Base-by-base conservation (phyloP, 2,888 invertebrate genomes). In the Catocala sponsa region DNA sequence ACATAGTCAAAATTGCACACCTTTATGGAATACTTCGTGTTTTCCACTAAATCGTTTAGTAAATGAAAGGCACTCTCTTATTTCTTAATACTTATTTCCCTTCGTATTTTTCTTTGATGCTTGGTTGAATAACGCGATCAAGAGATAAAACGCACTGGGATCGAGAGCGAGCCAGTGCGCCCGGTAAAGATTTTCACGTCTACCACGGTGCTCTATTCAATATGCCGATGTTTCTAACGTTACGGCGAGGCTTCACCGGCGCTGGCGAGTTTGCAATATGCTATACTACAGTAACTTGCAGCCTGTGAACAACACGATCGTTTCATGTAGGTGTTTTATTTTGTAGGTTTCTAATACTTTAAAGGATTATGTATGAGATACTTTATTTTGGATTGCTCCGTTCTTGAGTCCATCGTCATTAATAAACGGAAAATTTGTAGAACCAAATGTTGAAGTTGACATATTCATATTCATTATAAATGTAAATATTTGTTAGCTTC, bases 81-180 rank as follows among this genome's bases (percentile, higher is more conserved):
- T 85, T 88, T 85, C 87, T 86, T 88, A 88, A 90, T 90, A 64
- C 67, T 52, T 55, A 87, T 90, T 89, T 88, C 84, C 81, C 78
- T 72, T 85, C 85, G 83, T 86, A 86, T 91, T 91, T 91, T 90
- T 84, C 87, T 91, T 92, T 91, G 90, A 91, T 89, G 89, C 90
- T 90, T 87, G 88, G 87, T 81, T 91, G 91, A 91, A 91, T 91
- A 91, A 92, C 87, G 87, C 89, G 92, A 92, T 92, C 90, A 91
- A 90, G 88, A 91, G 90, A 92, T 91, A 91, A 91, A 91, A 91
- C 88, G 87, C 87, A 89, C 84, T 71, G 85, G 77, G 81, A 87
- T 86, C 84, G 85, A 72, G 81, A 77, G 80, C 74, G 78, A 78
- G 78, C 81, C 83, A 83, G 83, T 81, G 82, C 82, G 83, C 83